Evolutionary conservation across 35 echinoderm and acorn worm genomes (phyloP).

Genomic region (Lytechinus variegatus): DNA sequence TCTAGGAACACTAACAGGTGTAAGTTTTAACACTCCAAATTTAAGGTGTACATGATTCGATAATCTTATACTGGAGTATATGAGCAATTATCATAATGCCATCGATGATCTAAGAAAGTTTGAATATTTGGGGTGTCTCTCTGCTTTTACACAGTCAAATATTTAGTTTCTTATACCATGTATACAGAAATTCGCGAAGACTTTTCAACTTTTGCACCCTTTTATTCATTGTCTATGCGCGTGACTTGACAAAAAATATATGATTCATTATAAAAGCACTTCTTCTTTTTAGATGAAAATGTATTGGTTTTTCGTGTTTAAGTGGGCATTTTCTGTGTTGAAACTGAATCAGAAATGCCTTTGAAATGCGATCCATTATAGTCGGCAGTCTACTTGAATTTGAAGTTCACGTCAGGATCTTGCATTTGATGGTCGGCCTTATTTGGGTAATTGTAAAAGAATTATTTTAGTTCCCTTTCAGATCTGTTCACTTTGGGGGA

Average conservation of each 20-base stretch:
- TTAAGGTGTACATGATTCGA: too few species aligned
- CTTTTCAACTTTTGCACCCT: constrained; percentile 6
- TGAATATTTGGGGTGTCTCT: background rate
- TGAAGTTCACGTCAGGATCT: background rate
- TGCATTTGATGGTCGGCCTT: background rate
- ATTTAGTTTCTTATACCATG: background rate
- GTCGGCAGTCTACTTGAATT: background rate
- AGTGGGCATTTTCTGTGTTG: background rate
- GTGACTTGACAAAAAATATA: background rate
- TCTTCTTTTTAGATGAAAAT: background rate
- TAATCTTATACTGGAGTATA: too few species aligned
- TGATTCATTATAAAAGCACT: background rate
- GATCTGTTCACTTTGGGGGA: background rate
- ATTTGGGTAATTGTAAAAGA: background rate
- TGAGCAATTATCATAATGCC: too few species aligned
- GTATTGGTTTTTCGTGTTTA: background rate
- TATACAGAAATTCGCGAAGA: background rate
- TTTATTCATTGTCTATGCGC: background rate
- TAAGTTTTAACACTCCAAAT: too few species aligned
- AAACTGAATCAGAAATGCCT: background rate
- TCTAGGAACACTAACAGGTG: too few species aligned
- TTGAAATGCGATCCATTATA: background rate
- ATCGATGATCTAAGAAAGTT: too few species aligned
- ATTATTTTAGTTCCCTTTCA: background rate
- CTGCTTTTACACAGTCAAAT: background rate